Percentiles rank a stretch among this genome's conserved stretches.
Conservation (phyloP, 2,888 invertebrate species). For the Erannis defoliaria region DNA sequence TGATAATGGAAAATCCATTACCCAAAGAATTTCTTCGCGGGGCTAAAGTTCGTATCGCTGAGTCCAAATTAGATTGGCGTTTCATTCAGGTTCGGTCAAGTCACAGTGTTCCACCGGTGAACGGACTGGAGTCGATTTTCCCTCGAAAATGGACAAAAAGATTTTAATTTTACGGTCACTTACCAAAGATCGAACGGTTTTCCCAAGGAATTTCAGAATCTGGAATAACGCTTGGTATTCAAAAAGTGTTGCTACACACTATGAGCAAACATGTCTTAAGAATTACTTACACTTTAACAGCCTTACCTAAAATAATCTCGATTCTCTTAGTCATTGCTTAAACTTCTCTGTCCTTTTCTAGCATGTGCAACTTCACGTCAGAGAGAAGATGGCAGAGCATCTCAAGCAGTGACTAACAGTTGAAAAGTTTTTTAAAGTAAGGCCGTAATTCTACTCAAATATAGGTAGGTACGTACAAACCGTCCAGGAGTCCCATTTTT, state of each 20-base stretch:
- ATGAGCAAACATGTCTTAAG: not conserved
- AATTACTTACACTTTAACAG: too few species aligned
- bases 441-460: too few species aligned
- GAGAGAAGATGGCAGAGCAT: too few species aligned
- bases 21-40: constrained; percentile 16
- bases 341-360: too few species aligned
- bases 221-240: not conserved
- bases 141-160: constrained; percentile 35
- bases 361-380: too few species aligned
- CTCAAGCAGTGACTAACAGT: too few species aligned
- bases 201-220: not conserved
- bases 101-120: constrained; percentile 18
- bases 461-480: too few species aligned
- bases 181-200: constrained; percentile 34
- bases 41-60: constrained; percentile 23
- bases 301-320: too few species aligned
- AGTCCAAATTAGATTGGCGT: constrained; percentile 32
- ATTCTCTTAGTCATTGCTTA: too few species aligned
- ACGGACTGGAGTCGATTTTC: constrained; percentile 24
- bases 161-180: constrained; percentile 47
- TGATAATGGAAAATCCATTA: constrained; percentile 15
- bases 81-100: constrained; percentile 30
- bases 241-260: not conserved
- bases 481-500: too few species aligned
- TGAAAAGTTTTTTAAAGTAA: too few species aligned